Base-by-base conservation (phyloP, 2,888 invertebrate species). In the Abrostola tripartita region DNA sequence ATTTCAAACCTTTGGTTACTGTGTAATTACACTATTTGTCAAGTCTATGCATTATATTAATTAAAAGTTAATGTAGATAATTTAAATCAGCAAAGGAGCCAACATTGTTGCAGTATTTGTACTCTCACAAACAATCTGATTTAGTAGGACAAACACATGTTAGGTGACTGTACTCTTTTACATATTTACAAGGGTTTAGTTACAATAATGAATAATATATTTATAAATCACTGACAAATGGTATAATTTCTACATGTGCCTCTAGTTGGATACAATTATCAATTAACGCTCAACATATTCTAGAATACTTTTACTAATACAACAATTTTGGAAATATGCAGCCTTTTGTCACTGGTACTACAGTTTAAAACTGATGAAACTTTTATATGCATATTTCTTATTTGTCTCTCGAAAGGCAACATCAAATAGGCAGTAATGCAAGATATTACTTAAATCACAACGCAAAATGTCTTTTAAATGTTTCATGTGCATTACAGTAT, bases 301-400 rank as follows among this genome's bases (percentile, higher is more conserved):
- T 52, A 56, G 50, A 76, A 68, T 60, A 73, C 52, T 5, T 67
- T 66, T 47, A 47, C 47, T 54, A 71, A 58, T 65, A 72, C 52
- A 64, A 69, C 47, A 51, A 42, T 68, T 68, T 55, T 44, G 49
- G 61, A 75, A 55, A 76, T 65, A 61, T 57, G 65, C 57, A 58
- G 42, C 36, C 0, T 47, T 51, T 37, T 37, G 49, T 5, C 24
- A 36, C 44, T 9, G 35, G 24, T 37, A 7, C 38, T 41, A 49
- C 51, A 52, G 42, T 51, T 24, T 38, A 9, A 24, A 11, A 38
- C 12, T 55, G 8, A 38, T 42, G n/a, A 47, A 37, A n/a, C 36
- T 53, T 5, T 40, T 11, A 59, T 8, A 55, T 54, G 56, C 71
- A 75, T 64, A 60, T 75, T 75, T 64, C 51, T 56, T 56, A 60